phyloP scores from a whole-genome alignment of 2,797 vertebrate genomes.

The Onychomys arenicola region DNA sequence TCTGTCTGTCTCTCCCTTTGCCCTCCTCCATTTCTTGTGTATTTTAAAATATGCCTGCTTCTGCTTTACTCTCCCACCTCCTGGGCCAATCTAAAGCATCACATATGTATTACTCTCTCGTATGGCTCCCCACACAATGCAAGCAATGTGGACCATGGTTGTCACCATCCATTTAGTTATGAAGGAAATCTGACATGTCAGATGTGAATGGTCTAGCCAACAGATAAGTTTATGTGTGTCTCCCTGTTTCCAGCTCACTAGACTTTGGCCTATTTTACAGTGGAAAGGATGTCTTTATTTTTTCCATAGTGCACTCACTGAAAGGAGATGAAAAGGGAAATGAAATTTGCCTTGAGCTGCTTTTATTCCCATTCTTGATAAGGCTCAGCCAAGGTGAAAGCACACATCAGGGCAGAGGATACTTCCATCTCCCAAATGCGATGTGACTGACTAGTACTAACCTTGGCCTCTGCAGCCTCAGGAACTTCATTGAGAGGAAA shows the following conservation, averaged over 20 bases:
- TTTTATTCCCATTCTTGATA: constrained; percentile 24
- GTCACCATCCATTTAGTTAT: background rate
- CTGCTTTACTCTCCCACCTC: background rate
- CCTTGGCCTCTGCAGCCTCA: background rate
- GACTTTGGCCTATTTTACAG: constrained; percentile 35
- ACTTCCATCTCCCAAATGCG: constrained; percentile 5
- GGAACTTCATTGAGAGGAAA: constrained; percentile 3
- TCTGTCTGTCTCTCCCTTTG: background rate
- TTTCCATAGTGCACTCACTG: background rate
- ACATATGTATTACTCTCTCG: background rate
- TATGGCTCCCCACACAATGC: background rate
- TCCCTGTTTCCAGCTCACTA: constrained; percentile 50
- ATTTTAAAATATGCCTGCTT: constrained; percentile 28
- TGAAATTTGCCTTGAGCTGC: constrained; percentile 11
- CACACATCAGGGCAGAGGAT: background rate
- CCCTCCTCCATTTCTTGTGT: background rate
- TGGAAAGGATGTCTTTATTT: constrained; percentile 26
- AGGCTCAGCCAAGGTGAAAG: constrained; percentile 24
- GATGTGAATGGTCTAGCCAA: background rate
- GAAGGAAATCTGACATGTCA: background rate
- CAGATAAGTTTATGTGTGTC: background rate
- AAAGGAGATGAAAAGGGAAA: constrained; percentile 31
- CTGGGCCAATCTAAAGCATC: background rate
- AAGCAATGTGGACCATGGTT: background rate
- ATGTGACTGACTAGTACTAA: background rate